Evolutionary conservation across 2,797 vertebrate genomes (phyloP), one percentile per base, ranked within the genome.

Genomic region (Varecia variegata): DNA sequence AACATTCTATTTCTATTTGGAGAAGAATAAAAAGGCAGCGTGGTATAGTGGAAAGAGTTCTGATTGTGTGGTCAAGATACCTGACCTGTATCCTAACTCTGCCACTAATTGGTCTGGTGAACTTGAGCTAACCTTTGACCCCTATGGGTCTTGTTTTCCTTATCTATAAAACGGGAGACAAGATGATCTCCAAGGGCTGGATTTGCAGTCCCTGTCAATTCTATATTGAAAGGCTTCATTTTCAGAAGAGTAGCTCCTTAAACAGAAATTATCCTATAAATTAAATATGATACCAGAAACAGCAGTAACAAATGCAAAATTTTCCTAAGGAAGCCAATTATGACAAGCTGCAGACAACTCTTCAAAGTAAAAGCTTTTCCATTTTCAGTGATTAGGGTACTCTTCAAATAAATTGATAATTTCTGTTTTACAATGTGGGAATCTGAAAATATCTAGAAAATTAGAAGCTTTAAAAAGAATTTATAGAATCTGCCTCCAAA

Each of bases 201-300:
- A 70, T 94, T 94, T 76, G 17, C 18, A 60, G 27, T 87, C 17
- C 25, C 40, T 77, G 30, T 87, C 23, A 60, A 12, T 85, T 93
- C 20, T 88, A 14, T 65, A 67, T 70, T n/a, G 15, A 87, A 84
- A 15, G 18, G 4, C 70, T 87, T 94, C 17, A 68, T 43, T 81
- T 81, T 85, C 82, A 93, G 74, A 84, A 84, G 71, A 94, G 27
- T 85, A 83, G 35, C 8, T 91, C 15, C 38, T 86, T 89, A 94
- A 90, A 76, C 6, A 85, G 80, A 94, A 95, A 87, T 67, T 91
- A 88, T 60, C 4, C n/a, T 81, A 1, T 85, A 81, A 65, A 70
- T 90, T 76, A 47, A 73, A 38, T 83, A 38, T 20, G 8, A 52
- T 2, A 65, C 18, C 47, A 89, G 38, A 27, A 94, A 88, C 17